Evolutionary conservation across 2,113 vertebrate genomes (phyloP).

Genomic region (Marcusenius ussheri): DNA sequence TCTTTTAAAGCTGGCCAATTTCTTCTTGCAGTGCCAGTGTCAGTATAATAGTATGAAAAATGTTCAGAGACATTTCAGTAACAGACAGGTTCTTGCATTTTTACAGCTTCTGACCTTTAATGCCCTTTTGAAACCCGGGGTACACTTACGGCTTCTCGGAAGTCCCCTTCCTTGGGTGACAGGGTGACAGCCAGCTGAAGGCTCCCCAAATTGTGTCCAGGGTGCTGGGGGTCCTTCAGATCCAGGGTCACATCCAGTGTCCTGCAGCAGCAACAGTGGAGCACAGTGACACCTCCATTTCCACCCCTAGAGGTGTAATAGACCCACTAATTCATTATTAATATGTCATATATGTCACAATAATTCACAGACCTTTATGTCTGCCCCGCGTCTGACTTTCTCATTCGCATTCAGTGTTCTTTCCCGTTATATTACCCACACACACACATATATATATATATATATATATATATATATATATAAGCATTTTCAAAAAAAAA

Average conservation of each 20-base stretch:
- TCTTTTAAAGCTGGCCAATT: neutral
- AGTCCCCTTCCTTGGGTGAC: conserved; percentile 65
- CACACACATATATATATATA: neutral
- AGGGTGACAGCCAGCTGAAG: conserved; percentile 64
- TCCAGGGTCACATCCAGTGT: conserved; percentile 61
- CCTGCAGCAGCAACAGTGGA: conserved; percentile 38
- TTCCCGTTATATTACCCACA: neutral
- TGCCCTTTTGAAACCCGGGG: neutral
- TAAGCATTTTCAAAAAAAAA: neutral
- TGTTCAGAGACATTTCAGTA: neutral
- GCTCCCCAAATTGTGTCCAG: conserved; percentile 67
- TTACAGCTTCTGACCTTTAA: neutral
- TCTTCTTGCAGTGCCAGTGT: neutral
- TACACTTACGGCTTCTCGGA: conserved; percentile 64
- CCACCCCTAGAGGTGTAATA: neutral
- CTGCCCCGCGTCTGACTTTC: neutral
- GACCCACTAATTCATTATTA: neutral
- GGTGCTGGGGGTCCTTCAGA: conserved; percentile 69
- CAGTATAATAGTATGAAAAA: neutral
- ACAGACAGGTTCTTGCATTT: neutral
- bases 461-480: neutral
- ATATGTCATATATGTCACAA: neutral
- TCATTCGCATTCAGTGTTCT: neutral
- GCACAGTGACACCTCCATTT: neutral
- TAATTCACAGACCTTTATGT: neutral